Percentiles rank a stretch among this genome's conserved stretches.
phyloP scores from a whole-genome alignment of 2,797 vertebrate genomes.

The Ptychadena robeensis region DNA sequence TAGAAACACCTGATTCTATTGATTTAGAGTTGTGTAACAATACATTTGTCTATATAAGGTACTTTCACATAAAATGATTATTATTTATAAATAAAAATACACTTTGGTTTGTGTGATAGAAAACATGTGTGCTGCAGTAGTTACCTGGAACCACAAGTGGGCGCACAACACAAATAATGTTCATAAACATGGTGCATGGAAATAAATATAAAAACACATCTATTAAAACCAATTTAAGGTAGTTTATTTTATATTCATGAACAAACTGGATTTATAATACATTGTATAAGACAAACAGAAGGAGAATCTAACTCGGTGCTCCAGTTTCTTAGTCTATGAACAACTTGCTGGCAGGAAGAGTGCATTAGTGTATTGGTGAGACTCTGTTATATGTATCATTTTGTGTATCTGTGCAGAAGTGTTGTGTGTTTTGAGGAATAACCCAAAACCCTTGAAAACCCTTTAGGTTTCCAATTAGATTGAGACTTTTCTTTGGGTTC shows the following conservation, averaged over 20 bases:
- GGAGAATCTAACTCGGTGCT: constrained; percentile 16
- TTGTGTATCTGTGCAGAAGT: constrained; percentile 11
- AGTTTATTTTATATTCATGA: constrained; percentile 31
- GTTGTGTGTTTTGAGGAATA: neutral
- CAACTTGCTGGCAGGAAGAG: neutral
- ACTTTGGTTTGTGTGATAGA: too few relatives aligned
- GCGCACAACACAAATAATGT: neutral
- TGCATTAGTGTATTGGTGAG: constrained; percentile 11
- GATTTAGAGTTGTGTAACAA: too few relatives aligned
- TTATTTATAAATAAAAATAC: too few relatives aligned
- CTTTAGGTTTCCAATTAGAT: neutral
- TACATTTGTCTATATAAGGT: too few relatives aligned
- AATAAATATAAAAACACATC: neutral
- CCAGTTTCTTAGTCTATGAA: neutral
- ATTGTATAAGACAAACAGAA: constrained; percentile 31
- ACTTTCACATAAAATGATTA: too few relatives aligned
- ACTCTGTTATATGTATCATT: constrained; percentile 1
- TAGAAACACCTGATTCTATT: too few relatives aligned
- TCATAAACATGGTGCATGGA: neutral
- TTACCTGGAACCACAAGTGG: neutral
- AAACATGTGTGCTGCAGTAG: neutral
- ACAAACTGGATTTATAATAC: constrained; percentile 19
- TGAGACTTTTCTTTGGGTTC: neutral
- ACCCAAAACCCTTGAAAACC: too few relatives aligned
- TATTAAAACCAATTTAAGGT: constrained; percentile 23